These are phyloP conservation scores for Athalia circularis DNA, from an alignment of 2,888 invertebrate species.

Conservation along the genomic window DNA sequence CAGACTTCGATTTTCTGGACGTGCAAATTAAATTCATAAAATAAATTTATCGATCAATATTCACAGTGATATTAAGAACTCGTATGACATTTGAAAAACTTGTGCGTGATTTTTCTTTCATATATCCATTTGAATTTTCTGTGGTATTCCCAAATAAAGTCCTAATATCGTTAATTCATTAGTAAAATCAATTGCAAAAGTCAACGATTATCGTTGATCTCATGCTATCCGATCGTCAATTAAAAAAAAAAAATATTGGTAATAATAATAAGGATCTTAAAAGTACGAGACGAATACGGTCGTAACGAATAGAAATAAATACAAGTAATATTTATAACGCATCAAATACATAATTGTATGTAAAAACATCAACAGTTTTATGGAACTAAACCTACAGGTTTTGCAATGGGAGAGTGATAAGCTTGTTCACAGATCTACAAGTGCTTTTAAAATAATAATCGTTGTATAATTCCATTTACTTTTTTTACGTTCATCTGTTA, in stretches of 20 bases:
- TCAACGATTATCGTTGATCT: no score
- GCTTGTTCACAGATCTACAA: constrained; percentile 32
- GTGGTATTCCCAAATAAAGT: no score
- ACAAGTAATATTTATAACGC: constrained; percentile 17
- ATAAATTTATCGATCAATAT: neutral
- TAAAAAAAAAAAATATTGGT: neutral
- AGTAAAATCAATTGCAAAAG: no score
- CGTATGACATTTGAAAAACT: neutral
- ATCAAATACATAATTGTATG: neutral
- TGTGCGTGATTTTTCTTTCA: neutral
- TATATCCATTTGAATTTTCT: no score
- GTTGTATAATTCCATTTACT: constrained; percentile 1
- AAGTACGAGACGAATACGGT: constrained; percentile 50
- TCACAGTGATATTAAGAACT: neutral
- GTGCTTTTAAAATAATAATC: constrained; percentile 28
- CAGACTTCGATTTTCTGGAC: neutral
- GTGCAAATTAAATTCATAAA: neutral
- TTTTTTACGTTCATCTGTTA: neutral
- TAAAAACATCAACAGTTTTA: neutral
- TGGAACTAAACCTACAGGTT: neutral
- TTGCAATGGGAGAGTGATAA: neutral
- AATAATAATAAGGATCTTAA: constrained; percentile 20
- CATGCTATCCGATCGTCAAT: no score
- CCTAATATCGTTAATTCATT: no score
- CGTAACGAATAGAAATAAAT: constrained; percentile 43